phyloP scores from a whole-genome alignment of 2,888 invertebrate species.

The Mongoloraphidia duomilia region DNA sequence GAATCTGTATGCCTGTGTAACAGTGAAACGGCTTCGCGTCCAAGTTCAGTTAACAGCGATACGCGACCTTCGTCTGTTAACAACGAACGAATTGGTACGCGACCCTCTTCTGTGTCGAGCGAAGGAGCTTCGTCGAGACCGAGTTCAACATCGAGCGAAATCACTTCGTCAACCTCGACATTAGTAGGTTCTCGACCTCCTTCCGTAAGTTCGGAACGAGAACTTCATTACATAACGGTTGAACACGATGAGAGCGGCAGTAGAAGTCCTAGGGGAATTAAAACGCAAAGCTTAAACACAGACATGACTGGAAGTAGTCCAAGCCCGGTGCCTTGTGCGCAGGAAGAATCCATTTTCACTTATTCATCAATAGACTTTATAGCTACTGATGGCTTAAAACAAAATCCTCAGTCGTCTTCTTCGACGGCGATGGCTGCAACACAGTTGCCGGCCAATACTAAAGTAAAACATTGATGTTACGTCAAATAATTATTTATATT shows the following conservation, averaged over 20 bases:
- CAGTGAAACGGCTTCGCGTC: constrained; percentile 22
- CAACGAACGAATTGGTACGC: constrained; percentile 9
- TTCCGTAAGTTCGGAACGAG: constrained; percentile 28
- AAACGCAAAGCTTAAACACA: constrained; percentile 19
- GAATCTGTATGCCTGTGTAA: constrained; percentile 12
- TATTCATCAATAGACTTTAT: constrained; percentile 75
- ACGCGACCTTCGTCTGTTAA: constrained; percentile 15
- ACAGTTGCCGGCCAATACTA: constrained; percentile 18
- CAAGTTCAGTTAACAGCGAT: constrained; percentile 27
- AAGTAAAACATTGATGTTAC: constrained; percentile 19
- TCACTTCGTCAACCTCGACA: constrained; percentile 25
- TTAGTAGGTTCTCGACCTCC: constrained; percentile 27
- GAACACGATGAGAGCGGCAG: constrained; percentile 31
- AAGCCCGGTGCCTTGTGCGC: constrained; percentile 16
- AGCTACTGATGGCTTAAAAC: constrained; percentile 39
- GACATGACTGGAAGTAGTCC: constrained; percentile 14
- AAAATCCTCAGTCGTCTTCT: constrained; percentile 6
- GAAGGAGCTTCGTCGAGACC: constrained; percentile 20
- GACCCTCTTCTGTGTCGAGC: constrained; percentile 20
- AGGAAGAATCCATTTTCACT: constrained; percentile 33
- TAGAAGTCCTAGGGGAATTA: constrained; percentile 20
- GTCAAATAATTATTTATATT: neutral
- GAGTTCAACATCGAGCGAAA: constrained; percentile 26
- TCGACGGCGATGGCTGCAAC: constrained; percentile 1
- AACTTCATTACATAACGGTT: constrained; percentile 50